phyloP scores from a whole-genome alignment of 2,888 invertebrate species.

The Celastrina argiolus region DNA sequence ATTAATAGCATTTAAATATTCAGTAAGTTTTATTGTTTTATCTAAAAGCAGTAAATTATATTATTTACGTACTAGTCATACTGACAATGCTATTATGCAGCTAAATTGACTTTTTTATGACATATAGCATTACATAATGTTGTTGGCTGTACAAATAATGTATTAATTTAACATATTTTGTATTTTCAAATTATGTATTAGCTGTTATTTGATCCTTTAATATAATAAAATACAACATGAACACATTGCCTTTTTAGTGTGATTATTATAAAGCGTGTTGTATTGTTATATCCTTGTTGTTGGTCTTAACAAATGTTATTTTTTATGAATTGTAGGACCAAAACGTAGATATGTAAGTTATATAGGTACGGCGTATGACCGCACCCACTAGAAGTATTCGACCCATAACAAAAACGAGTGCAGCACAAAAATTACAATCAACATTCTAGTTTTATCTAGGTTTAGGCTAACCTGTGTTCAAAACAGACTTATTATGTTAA shows the following conservation, averaged over 20 bases:
- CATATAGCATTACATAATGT: too few species aligned
- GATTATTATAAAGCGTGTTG: too few species aligned
- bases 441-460: constrained; percentile 14
- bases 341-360: not conserved
- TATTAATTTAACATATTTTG: too few species aligned
- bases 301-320: too few species aligned
- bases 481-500: constrained; percentile 15
- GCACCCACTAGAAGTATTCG: not conserved
- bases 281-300: too few species aligned
- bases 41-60: constrained; percentile 2
- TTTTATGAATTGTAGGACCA: not conserved
- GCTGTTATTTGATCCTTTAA: too few species aligned
- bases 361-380: not conserved
- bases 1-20: not conserved
- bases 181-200: too few species aligned
- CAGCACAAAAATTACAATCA: constrained; percentile 9
- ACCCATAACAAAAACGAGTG: not conserved
- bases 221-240: too few species aligned
- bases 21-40: not conserved
- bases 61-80: not conserved
- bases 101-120: not conserved
- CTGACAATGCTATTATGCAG: not conserved
- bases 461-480: constrained; percentile 6
- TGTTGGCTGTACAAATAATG: too few species aligned
- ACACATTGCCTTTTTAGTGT: too few species aligned